Percentiles rank a stretch among this genome's conserved stretches.
These are phyloP conservation scores for Falco peregrinus DNA, from an alignment of 2,797 vertebrate species.

Conservation along the genomic window DNA sequence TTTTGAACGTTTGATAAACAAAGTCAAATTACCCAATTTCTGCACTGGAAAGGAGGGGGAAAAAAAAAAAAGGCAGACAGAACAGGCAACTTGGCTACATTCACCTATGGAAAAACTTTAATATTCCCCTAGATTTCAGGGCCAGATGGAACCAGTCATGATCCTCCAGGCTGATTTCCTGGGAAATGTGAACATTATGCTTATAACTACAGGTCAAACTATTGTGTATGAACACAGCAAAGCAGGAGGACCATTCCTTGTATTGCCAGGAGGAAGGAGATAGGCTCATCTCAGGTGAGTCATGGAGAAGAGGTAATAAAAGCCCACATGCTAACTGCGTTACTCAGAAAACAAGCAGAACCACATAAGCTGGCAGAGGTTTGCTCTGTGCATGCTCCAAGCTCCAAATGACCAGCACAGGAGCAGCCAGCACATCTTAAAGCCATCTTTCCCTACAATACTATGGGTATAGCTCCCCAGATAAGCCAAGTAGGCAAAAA, in stretches of 20 bases:
- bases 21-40: not conserved
- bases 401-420: not conserved
- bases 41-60: not conserved
- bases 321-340: not conserved
- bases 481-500: not conserved
- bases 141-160: slow-evolving; percentile 15
- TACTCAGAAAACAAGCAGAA: slow-evolving; percentile 26
- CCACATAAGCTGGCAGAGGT: not conserved
- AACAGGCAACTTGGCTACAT: not conserved
- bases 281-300: not conserved
- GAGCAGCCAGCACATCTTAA: slow-evolving; percentile 4
- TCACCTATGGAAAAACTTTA: not conserved
- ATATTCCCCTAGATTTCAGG: not conserved
- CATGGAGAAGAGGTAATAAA: not conserved
- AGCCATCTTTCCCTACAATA: not conserved
- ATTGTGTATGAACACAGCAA: not conserved
- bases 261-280: not conserved
- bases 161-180: slow-evolving; percentile 19
- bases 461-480: not conserved
- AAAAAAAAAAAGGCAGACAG: not conserved
- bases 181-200: slow-evolving; percentile 11
- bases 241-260: slow-evolving; percentile 3
- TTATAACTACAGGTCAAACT: not conserved
- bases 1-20: not conserved
- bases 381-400: not conserved